Conservation (phyloP, 2,113 vertebrate species). For the Myrmecobius fasciatus region DNA sequence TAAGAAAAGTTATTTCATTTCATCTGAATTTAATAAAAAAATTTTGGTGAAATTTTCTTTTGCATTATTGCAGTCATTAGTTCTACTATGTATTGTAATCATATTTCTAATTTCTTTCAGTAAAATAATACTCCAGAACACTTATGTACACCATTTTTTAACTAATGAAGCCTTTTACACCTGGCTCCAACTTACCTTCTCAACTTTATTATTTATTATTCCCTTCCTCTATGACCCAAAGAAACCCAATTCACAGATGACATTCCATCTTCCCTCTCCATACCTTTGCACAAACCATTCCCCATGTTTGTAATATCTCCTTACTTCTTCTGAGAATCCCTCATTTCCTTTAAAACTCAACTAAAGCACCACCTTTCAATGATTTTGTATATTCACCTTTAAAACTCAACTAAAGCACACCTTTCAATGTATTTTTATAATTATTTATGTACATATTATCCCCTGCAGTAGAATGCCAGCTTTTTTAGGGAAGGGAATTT, state of each 20-base stretch:
- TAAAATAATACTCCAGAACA: not conserved
- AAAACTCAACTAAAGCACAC: not conserved
- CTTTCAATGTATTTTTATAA: not conserved
- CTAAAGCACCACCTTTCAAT: not conserved
- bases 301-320: not conserved
- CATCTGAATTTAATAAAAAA: not conserved
- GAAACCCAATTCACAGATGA: not conserved
- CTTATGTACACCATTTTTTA: not conserved
- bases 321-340: not conserved
- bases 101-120: not conserved
- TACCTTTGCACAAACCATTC: not conserved
- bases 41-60: not conserved
- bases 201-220: not conserved
- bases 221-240: not conserved
- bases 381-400: too few species aligned
- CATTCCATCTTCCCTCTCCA: not conserved
- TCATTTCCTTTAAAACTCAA: not conserved
- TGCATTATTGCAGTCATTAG: not conserved
- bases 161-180: not conserved
- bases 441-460: not conserved
- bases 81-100: not conserved
- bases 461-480: not conserved
- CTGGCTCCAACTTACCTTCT: not conserved
- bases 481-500: not conserved
- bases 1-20: not conserved